Evolutionary conservation across 1,140 invertebrate species (phyloP).

Genomic region (Nylanderia fulva): DNA sequence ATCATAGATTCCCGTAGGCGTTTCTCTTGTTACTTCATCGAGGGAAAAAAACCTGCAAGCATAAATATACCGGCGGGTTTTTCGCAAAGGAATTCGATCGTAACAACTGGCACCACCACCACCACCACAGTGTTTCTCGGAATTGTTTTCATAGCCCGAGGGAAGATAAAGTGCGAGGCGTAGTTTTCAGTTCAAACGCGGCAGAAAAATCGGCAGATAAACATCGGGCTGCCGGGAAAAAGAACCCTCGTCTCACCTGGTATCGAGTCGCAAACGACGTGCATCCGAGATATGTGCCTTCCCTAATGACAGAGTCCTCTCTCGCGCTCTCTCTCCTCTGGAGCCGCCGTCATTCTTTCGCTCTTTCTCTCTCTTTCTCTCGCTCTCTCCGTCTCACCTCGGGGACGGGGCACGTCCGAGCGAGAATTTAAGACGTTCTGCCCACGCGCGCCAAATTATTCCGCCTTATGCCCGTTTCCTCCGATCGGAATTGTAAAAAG

Average conservation of each 20-base stretch:
- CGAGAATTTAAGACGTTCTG: slow-evolving; percentile 52
- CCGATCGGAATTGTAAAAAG: slow-evolving; percentile 68
- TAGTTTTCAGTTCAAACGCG: neutral
- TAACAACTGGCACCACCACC: slow-evolving; percentile 21
- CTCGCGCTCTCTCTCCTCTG: too few species aligned
- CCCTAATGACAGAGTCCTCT: slow-evolving; percentile 45
- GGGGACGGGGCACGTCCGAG: neutral
- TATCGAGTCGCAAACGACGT: slow-evolving; percentile 7
- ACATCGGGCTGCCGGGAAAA: slow-evolving; percentile 6
- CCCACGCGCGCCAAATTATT: slow-evolving; percentile 67
- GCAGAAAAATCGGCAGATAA: slow-evolving; percentile 43
- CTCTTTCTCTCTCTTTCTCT: neutral
- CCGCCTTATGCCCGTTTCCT: slow-evolving; percentile 47
- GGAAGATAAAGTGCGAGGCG: slow-evolving; percentile 27
- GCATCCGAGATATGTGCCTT: slow-evolving; percentile 58
- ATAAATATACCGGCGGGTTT: neutral
- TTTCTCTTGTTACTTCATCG: too few species aligned
- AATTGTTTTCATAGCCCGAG: slow-evolving; percentile 52
- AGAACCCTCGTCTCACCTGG: slow-evolving; percentile 42
- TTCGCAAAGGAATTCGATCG: slow-evolving; percentile 24
- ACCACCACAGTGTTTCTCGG: slow-evolving; percentile 3
- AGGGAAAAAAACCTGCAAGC: neutral
- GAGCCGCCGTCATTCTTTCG: neutral
- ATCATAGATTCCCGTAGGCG: neutral
- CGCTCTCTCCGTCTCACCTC: neutral